Base-by-base conservation (phyloP, 2,888 invertebrate species). In the Lasioglossum lativentre region DNA sequence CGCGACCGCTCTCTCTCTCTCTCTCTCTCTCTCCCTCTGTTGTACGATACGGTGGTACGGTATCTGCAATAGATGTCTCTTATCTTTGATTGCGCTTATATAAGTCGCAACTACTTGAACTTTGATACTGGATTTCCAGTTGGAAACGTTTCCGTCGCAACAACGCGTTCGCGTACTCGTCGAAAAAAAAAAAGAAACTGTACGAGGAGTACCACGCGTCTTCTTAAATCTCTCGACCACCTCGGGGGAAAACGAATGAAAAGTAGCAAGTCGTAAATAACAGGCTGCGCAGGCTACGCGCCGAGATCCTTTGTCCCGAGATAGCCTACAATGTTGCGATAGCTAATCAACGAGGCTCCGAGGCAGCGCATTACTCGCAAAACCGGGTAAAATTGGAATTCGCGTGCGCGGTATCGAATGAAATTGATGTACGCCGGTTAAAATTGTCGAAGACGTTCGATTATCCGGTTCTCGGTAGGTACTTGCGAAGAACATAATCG, bases 371-470 rank as follows among this genome's bases (percentile, higher is more conserved):
- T 63, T 14, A 38, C 34, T 4, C 19, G 42, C 47, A 63, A 63
- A 38, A 34, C 27, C 72, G 19, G 47, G 52, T 56, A 66, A 78
- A 82, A 72, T 73, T 66, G 38, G 70, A 66, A 38, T 66, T 45
- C 30, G 40, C 66, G 72, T 63, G 47, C 30, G 14, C 52, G n/a
- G 30, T 45, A 38, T 38, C 66, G 76, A 75, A 34, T 16, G 42
- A 74, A 70, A 70, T 81, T 81, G 76, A 72, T 74, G 40, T n/a
- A 52, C 71, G 30, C 45, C 45, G 77, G 70, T 75, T 71, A 66
- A 63, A 66, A 72, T 27, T 42, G 72, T 76, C 68, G 84, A 27
- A 75, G 71, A 75, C 63, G 78, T 70, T 47, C 74, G 80, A 83
- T 83, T 80, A 78, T 75, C 70, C 63, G 63, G 38, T 66, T 74